Conservation (phyloP, 2,797 vertebrate genomes). For the Malurus leucopterus region DNA sequence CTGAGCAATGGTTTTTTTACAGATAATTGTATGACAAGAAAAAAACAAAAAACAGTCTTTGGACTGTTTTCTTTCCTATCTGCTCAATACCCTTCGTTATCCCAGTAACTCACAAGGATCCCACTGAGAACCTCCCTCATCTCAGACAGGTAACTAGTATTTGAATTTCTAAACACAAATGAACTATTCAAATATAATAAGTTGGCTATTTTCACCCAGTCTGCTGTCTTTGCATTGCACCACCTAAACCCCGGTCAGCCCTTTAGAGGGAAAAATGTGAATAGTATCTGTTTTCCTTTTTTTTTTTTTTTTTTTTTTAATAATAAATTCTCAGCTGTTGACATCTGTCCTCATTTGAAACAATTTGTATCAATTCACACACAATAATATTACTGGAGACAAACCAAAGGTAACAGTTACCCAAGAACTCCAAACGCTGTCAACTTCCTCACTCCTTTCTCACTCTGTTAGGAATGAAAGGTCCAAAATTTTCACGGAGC, state of each 20-base stretch:
- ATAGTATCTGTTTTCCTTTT: rapidly evolving
- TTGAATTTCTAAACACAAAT: background rate
- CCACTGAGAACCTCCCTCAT: background rate
- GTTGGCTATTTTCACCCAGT: background rate
- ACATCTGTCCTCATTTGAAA: background rate
- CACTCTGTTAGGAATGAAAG: background rate
- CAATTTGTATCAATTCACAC: background rate
- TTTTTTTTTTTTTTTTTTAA: background rate
- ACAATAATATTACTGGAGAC: background rate
- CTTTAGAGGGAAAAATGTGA: background rate
- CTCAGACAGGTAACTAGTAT: background rate
- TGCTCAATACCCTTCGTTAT: background rate
- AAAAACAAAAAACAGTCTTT: background rate
- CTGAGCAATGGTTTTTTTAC: background rate
- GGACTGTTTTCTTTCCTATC: background rate
- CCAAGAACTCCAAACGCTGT: background rate
- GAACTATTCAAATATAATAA: background rate
- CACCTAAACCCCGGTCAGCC: rapidly evolving
- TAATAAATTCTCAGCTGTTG: background rate
- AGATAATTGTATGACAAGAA: background rate
- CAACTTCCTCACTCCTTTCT: background rate
- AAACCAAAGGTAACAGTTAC: background rate
- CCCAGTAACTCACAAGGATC: background rate
- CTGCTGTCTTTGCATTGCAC: background rate
- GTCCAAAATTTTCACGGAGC: background rate